phyloP scores from a whole-genome alignment of 1,140 invertebrate genomes.

The Rhizoglyphus robini region DNA sequence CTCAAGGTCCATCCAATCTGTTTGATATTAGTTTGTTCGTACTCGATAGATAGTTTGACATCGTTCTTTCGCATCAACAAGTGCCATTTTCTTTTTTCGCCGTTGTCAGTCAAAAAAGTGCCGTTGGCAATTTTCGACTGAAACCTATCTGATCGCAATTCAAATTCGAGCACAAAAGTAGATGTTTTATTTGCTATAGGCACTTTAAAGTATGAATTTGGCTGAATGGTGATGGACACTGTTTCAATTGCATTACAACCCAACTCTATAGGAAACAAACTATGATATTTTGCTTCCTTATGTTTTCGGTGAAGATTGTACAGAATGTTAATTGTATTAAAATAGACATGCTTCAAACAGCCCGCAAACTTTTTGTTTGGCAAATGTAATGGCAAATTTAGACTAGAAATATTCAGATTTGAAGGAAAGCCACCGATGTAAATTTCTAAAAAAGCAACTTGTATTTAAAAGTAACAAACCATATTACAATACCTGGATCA shows the following conservation, averaged over 20 bases:
- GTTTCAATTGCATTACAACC: conserved; percentile 40
- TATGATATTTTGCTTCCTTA: conserved; percentile 49
- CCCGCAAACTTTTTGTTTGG: conserved; percentile 51
- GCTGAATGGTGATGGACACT: conserved; percentile 11
- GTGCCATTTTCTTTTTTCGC: neutral
- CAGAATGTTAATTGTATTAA: conserved; percentile 76
- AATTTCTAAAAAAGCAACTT: no score
- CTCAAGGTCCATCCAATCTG: conserved; percentile 1
- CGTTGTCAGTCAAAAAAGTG: neutral
- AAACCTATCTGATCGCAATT: neutral
- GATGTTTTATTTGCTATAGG: neutral
- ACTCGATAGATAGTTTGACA: neutral
- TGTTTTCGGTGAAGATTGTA: conserved; percentile 56
- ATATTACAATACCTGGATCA: conserved; percentile 54
- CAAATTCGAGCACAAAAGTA: conserved; percentile 12
- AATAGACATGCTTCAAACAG: conserved; percentile 77
- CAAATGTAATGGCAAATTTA: neutral
- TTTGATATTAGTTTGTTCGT: neutral
- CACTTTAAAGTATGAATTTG: conserved; percentile 10
- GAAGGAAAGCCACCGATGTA: conserved; percentile 18
- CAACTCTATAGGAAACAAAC: conserved; percentile 63
- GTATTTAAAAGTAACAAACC: no score
- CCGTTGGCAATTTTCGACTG: neutral
- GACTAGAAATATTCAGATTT: neutral
- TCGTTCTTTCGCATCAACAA: neutral